These are phyloP conservation scores for Acinonyx jubatus DNA, from an alignment of 2,113 vertebrate genomes.

Conservation along the genomic window DNA sequence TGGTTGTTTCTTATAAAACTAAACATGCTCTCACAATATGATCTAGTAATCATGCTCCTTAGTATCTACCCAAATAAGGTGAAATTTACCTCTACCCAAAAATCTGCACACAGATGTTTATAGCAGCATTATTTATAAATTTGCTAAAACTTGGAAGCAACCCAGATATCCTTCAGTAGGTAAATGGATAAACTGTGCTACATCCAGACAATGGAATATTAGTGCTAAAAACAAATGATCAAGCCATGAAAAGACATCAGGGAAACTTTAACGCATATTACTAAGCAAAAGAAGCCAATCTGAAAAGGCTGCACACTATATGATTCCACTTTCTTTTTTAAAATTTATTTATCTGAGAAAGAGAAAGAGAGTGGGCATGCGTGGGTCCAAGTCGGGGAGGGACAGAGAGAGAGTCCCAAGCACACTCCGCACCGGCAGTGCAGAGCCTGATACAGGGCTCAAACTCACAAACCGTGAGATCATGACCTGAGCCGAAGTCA, in stretches of 20 bases:
- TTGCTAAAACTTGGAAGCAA: conserved; percentile 22
- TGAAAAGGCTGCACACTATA: not conserved
- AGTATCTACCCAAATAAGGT: not conserved
- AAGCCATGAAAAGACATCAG: not conserved
- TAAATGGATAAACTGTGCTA: not conserved
- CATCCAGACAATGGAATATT: not conserved
- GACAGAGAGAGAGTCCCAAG: too few relatives aligned
- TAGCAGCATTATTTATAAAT: not conserved
- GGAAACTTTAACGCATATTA: not conserved
- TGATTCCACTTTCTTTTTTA: not conserved
- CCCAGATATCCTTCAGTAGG: not conserved
- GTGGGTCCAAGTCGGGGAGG: too few relatives aligned
- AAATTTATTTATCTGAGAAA: too few relatives aligned
- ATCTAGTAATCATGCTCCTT: not conserved
- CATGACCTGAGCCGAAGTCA: too few relatives aligned
- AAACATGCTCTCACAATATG: not conserved
- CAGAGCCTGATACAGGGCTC: too few relatives aligned
- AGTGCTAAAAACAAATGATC: conserved; percentile 14
- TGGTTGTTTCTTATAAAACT: not conserved
- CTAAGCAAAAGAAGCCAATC: conserved; percentile 24
- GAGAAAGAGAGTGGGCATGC: too few relatives aligned
- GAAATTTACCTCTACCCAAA: not conserved
- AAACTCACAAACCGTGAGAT: too few relatives aligned
- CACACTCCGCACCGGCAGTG: too few relatives aligned
- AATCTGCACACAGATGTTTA: not conserved